Evolutionary conservation across 2,888 invertebrate species (phyloP).

Genomic region (Brachyptera putata): DNA sequence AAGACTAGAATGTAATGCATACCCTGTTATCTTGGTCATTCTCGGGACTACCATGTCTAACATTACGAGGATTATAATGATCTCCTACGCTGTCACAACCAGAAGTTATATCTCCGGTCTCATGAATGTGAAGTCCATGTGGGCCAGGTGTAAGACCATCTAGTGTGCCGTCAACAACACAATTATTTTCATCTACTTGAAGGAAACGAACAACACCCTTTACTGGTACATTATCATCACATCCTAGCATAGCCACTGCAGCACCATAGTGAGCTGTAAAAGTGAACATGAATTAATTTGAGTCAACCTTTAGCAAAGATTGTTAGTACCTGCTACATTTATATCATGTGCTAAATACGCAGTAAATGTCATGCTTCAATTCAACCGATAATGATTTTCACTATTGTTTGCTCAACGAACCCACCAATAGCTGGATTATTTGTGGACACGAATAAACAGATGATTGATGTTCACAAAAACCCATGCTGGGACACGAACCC

Average conservation of each 20-base stretch:
- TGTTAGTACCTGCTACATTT: not conserved
- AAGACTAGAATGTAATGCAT: conserved; percentile 27
- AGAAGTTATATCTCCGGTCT: conserved; percentile 67
- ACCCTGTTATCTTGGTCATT: conserved; percentile 46
- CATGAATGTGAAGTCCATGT: conserved; percentile 60
- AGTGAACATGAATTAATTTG: too few species aligned
- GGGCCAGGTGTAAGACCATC: conserved; percentile 68
- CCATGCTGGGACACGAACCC: too few species aligned
- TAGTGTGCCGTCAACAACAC: conserved; percentile 74
- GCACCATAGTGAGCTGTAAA: conserved; percentile 44
- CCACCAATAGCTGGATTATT: too few species aligned
- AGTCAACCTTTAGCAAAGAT: not conserved
- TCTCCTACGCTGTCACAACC: conserved; percentile 59
- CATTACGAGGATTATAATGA: conserved; percentile 55
- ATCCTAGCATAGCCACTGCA: conserved; percentile 67
- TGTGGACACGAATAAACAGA: too few species aligned
- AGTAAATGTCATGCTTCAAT: not conserved
- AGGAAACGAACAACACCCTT: conserved; percentile 76
- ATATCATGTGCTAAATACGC: too few species aligned
- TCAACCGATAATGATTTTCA: not conserved
- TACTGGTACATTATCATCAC: conserved; percentile 48
- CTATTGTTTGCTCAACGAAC: not conserved
- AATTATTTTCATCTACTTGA: conserved; percentile 54
- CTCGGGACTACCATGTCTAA: conserved; percentile 50
- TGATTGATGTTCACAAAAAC: too few species aligned